Conservation (phyloP, 2,797 vertebrate genomes). For the Gambusia yucatana region DNA sequence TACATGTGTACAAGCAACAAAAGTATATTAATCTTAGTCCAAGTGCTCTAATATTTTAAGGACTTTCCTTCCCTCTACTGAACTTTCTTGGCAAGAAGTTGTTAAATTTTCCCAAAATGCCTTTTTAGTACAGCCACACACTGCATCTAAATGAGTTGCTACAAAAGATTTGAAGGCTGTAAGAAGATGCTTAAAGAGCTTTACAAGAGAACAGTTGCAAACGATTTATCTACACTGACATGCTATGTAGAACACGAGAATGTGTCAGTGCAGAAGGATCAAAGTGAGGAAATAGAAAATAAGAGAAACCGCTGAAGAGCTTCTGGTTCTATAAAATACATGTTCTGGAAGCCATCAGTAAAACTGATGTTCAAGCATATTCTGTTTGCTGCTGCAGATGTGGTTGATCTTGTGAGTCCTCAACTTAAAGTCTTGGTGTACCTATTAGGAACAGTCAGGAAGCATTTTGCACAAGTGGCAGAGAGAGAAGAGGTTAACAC, state of each 20-base stretch:
- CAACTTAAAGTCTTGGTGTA: slow-evolving; percentile 5
- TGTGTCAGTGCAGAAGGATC: slow-evolving; percentile 12
- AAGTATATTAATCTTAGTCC: background rate
- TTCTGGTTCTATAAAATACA: background rate
- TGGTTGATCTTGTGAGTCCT: slow-evolving; percentile 1
- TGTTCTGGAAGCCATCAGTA: slow-evolving; percentile 8
- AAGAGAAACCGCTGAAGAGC: slow-evolving; percentile 1
- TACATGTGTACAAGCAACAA: background rate
- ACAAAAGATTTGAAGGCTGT: slow-evolving; percentile 11
- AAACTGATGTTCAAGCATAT: slow-evolving; percentile 8
- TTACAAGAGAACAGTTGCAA: background rate
- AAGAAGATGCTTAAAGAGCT: background rate
- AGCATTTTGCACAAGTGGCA: background rate
- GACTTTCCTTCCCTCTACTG: background rate
- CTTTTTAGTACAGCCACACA: background rate
- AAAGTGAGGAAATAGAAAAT: slow-evolving; percentile 12
- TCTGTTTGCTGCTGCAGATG: slow-evolving; percentile 1
- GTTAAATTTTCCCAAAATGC: background rate
- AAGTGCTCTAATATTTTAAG: background rate
- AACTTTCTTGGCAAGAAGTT: background rate
- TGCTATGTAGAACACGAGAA: slow-evolving; percentile 6
- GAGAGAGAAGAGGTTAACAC: background rate
- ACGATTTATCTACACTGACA: slow-evolving; percentile 4
- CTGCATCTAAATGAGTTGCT: slow-evolving; percentile 21
- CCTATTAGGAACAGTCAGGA: background rate